Conservation (phyloP, 1,140 invertebrate genomes). For the Steinernema khuongi region DNA sequence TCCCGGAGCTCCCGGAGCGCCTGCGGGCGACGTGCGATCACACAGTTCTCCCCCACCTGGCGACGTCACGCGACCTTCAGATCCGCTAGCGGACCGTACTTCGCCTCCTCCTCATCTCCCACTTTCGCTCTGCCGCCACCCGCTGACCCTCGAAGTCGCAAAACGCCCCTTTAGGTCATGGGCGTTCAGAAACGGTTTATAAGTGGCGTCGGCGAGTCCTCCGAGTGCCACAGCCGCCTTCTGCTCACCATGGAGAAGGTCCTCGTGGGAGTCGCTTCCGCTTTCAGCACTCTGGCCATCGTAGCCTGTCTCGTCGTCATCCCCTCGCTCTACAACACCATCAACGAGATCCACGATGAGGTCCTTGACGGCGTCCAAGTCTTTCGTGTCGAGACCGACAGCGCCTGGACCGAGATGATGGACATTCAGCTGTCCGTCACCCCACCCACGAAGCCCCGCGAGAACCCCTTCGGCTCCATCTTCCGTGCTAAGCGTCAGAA, state of each 20-base stretch:
- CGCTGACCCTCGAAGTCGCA: neutral
- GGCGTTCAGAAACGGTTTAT: conserved; percentile 1
- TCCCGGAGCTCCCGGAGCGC: neutral
- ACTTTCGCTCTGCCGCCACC: neutral
- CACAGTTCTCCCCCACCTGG: neutral
- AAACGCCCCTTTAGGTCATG: neutral
- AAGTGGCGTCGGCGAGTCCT: neutral
- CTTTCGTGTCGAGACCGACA: conserved; percentile 41
- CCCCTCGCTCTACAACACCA: neutral
- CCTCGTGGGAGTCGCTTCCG: conserved; percentile 5
- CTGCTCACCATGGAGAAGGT: conserved; percentile 14
- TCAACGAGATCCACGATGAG: conserved; percentile 6
- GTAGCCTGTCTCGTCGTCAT: conserved; percentile 1
- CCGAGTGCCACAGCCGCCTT: neutral
- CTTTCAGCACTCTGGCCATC: neutral
- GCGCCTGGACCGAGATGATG: conserved; percentile 43
- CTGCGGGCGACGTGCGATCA: neutral
- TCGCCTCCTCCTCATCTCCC: neutral
- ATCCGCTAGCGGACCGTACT: neutral
- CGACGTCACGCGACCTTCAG: conserved; percentile 11
- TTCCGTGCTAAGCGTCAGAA: conserved; percentile 39
- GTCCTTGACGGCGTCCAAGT: conserved; percentile 31
- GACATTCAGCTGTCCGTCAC: conserved; percentile 40
- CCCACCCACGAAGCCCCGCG: conserved; percentile 36
- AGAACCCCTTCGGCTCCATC: conserved; percentile 38